Evolutionary conservation across 2,888 invertebrate genomes (phyloP), one percentile per base, ranked within the genome.

Genomic region (Sinhomidia bicolor): DNA sequence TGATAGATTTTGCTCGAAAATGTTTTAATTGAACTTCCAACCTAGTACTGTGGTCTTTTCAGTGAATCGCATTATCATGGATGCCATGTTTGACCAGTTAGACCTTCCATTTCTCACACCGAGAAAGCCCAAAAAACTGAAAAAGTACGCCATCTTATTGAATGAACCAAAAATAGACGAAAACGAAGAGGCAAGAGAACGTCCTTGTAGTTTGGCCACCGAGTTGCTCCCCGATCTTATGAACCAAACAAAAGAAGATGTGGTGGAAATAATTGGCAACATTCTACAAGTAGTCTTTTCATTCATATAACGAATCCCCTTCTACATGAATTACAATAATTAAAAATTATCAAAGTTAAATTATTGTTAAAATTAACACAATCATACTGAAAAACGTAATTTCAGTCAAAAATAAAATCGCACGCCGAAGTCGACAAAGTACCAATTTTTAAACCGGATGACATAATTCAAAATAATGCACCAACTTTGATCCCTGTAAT

Each of bases 401-500:
- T 26, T 0, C 29, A 83, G 79, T 36, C 88, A 26, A 44, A 68
- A 89, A 91, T 91, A 1, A 78, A 81, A 51, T 79, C 89, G 12
- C 91, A 91, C 54, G 83, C 89, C 47, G 76, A 44, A 23, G 84
- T 79, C 14, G 51, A 80, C 7, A 54, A 89, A 20, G 87, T 88
- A 0, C 76, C 89, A 2, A 17, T 91, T 41, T 85, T 90, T 20
- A 90, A 88, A 5, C 85, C 90, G 0, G 62, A 88, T 10, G 80
- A 89, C n/a, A 85, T 90, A 6, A 85, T 91, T 4, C 44, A 86
- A 14, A 88, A 81, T 3, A 89, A 89, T 81, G 47, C 86, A 0
- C 51, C 74, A 2, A 54, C 85, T 10, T 80, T 91, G 6, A 78
- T 91, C 12, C 90, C 91, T 0, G 82, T 91, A 20, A 91, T 91